Conservation (phyloP, 2,888 invertebrate genomes). For the Scotopteryx bipunctaria region DNA sequence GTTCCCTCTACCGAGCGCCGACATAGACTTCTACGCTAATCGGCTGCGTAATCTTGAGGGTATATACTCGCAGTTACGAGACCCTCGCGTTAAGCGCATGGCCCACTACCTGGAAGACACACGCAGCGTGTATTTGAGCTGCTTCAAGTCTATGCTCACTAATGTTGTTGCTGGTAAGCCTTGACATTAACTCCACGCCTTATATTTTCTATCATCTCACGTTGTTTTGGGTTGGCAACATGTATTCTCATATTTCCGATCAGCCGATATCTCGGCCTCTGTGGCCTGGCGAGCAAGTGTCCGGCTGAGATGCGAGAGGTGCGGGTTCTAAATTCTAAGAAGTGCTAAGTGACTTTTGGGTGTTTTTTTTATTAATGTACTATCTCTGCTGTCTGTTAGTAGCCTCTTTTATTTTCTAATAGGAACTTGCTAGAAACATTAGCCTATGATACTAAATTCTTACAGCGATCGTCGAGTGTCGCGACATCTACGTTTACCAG, state of each 20-base stretch:
- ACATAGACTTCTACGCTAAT: slow-evolving; percentile 91
- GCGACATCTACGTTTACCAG: slow-evolving; percentile 91
- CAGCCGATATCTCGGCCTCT: too few relatives aligned
- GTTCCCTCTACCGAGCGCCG: slow-evolving; percentile 88
- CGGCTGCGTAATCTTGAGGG: slow-evolving; percentile 92
- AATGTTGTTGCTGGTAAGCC: slow-evolving; percentile 89
- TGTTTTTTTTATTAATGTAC: too few relatives aligned
- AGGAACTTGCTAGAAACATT: neutral
- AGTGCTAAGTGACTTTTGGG: too few relatives aligned
- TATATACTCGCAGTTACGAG: slow-evolving; percentile 93
- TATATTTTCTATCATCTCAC: neutral
- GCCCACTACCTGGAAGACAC: slow-evolving; percentile 90
- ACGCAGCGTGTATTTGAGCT: slow-evolving; percentile 89
- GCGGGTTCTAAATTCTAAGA: too few relatives aligned
- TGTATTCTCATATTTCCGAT: too few relatives aligned
- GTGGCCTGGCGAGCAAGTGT: too few relatives aligned
- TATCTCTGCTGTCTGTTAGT: neutral
- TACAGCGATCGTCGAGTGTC: slow-evolving; percentile 89
- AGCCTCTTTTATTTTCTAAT: neutral
- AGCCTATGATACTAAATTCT: neutral
- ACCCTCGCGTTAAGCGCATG: slow-evolving; percentile 92
- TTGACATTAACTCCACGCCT: too few relatives aligned
- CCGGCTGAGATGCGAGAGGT: too few relatives aligned
- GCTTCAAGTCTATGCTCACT: slow-evolving; percentile 90
- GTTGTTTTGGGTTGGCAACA: neutral